These are phyloP conservation scores for Mycalesis mineus DNA, from an alignment of 2,888 invertebrate genomes.

Conservation along the genomic window DNA sequence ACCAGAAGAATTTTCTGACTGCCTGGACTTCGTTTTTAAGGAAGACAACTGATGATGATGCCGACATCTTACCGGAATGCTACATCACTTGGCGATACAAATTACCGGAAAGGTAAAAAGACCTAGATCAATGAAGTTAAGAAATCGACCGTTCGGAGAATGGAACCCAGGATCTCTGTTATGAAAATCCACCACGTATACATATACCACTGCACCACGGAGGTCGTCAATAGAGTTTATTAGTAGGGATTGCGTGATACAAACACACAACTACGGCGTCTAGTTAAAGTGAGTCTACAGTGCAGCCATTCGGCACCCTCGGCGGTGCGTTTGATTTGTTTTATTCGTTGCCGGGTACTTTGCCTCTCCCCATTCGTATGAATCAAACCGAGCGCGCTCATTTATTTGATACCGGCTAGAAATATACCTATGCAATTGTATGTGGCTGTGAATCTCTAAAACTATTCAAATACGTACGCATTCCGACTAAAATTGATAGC, in stretches of 20 bases:
- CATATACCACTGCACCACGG: no score
- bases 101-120: no score
- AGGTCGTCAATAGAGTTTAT: no score
- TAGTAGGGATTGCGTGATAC: background rate
- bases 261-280: slow-evolving; percentile 10
- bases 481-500: background rate
- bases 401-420: slow-evolving; percentile 68
- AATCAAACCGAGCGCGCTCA: slow-evolving; percentile 73
- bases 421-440: slow-evolving; percentile 44
- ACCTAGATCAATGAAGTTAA: no score
- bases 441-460: slow-evolving; percentile 8
- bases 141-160: no score
- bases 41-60: no score
- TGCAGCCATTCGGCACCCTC: slow-evolving; percentile 35
- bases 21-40: no score
- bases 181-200: no score
- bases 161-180: no score
- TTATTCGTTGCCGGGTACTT: slow-evolving; percentile 69
- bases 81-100: no score
- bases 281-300: slow-evolving; percentile 22
- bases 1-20: no score
- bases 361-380: slow-evolving; percentile 68
- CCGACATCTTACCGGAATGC: no score
- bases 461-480: slow-evolving; percentile 3
- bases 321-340: slow-evolving; percentile 58